Evolutionary conservation across 2,888 invertebrate genomes (phyloP).

Genomic region (Torymus tubicola): DNA sequence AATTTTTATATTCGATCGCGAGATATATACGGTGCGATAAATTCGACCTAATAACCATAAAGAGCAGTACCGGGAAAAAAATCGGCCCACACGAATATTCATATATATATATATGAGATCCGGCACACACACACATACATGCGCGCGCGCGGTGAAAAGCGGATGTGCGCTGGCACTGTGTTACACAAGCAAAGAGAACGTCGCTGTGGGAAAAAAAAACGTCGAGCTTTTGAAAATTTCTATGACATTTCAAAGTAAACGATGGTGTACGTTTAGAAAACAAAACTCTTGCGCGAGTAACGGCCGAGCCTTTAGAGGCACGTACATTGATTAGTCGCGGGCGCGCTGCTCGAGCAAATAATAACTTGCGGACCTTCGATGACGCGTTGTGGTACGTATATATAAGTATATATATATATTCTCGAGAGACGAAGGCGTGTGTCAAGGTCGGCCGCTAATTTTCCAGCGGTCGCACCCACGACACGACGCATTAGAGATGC

Average conservation of each 20-base stretch:
- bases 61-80: not conserved
- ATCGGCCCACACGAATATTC: not conserved
- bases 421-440: not conserved
- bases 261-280: no score
- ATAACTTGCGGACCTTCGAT: not conserved
- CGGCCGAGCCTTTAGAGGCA: no score
- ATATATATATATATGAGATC: not conserved
- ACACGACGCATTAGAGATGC: not conserved
- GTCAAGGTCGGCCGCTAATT: conserved; percentile 51
- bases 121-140: not conserved
- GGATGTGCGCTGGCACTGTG: not conserved
- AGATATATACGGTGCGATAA: no score
- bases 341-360: not conserved
- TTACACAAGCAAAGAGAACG: not conserved
- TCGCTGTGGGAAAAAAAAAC: not conserved
- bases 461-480: conserved; percentile 46
- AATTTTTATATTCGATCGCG: no score
- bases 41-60: not conserved
- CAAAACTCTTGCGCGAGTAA: no score
- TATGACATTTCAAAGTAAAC: no score
- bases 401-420: not conserved
- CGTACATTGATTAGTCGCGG: not conserved
- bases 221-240: no score
- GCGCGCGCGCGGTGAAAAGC: not conserved
- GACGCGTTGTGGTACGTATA: not conserved